phyloP scores from a whole-genome alignment of 1,140 invertebrate genomes.

The Brachionus calyciflorus region DNA sequence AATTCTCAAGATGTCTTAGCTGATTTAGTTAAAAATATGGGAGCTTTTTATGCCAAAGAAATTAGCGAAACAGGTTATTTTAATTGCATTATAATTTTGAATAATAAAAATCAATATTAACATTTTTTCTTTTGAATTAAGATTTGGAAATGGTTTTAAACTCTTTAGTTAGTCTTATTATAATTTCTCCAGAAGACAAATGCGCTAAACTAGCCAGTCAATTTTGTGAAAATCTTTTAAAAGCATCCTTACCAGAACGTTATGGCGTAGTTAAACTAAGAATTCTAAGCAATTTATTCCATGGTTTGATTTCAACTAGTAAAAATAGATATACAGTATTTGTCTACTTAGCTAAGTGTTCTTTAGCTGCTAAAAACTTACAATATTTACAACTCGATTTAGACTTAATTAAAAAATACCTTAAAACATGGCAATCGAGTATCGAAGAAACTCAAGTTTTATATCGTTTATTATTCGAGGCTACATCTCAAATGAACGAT shows the following conservation, averaged over 20 bases:
- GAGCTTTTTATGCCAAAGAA: not conserved
- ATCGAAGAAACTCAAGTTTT: conserved; percentile 35
- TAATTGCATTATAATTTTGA: not conserved
- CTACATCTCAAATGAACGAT: conserved; percentile 33
- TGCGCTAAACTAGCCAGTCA: conserved; percentile 84
- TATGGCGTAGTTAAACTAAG: conserved; percentile 75
- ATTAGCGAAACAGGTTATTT: conserved; percentile 4
- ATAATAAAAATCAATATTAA: not conserved
- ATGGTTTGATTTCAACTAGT: conserved; percentile 25
- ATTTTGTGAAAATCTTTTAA: conserved; percentile 89
- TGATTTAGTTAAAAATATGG: conserved; percentile 24
- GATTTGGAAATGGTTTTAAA: conserved; percentile 66
- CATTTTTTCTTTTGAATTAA: conserved; percentile 47
- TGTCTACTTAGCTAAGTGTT: conserved; percentile 24
- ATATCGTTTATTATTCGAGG: conserved; percentile 24
- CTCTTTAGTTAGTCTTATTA: conserved; percentile 83
- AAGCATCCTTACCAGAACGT: conserved; percentile 78
- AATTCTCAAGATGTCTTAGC: not conserved
- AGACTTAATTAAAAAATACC: not conserved
- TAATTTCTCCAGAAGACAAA: conserved; percentile 77
- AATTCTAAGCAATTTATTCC: conserved; percentile 61
- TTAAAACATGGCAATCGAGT: conserved; percentile 31
- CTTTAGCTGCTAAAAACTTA: not conserved
- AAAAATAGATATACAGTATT: conserved; percentile 2
- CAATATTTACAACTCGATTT: conserved; percentile 14